Evolutionary conservation across 2,113 vertebrate genomes (phyloP).

Genomic region (Jaculus jaculus): DNA sequence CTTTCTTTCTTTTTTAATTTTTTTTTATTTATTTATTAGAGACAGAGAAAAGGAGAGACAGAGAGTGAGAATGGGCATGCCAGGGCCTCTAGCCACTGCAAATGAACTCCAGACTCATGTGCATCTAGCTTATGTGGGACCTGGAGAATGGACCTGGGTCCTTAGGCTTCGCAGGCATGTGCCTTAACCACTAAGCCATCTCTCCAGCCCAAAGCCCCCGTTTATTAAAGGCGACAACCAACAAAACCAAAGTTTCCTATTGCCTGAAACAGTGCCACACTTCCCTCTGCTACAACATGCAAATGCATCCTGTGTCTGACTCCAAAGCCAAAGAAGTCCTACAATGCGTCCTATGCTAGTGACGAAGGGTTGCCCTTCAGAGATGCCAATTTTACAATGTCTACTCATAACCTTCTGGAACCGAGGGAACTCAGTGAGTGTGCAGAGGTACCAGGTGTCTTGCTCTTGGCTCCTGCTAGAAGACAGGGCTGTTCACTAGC

Average conservation of each 20-base stretch:
- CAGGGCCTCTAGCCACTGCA: too few relatives aligned
- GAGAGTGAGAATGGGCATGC: too few relatives aligned
- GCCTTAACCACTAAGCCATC: too few relatives aligned
- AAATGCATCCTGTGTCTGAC: accelerated
- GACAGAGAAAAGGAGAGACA: too few relatives aligned
- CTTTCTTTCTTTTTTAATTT: too few relatives aligned
- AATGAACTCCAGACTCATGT: too few relatives aligned
- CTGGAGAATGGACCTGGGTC: too few relatives aligned
- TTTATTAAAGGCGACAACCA: neutral
- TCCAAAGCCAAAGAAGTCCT: neutral
- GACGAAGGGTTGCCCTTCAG: neutral
- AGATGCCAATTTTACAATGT: accelerated
- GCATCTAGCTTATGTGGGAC: too few relatives aligned
- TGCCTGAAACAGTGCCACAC: accelerated
- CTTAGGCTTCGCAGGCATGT: too few relatives aligned
- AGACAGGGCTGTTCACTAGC: neutral
- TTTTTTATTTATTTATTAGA: too few relatives aligned
- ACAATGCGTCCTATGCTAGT: accelerated
- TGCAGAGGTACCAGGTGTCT: neutral
- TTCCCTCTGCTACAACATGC: accelerated
- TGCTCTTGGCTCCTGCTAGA: neutral
- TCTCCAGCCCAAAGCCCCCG: too few relatives aligned
- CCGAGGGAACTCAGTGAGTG: too few relatives aligned
- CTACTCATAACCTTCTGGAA: neutral
- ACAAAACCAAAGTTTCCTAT: neutral